Conservation (phyloP, 1,140 invertebrate species). For the Chlorops oryzae region DNA sequence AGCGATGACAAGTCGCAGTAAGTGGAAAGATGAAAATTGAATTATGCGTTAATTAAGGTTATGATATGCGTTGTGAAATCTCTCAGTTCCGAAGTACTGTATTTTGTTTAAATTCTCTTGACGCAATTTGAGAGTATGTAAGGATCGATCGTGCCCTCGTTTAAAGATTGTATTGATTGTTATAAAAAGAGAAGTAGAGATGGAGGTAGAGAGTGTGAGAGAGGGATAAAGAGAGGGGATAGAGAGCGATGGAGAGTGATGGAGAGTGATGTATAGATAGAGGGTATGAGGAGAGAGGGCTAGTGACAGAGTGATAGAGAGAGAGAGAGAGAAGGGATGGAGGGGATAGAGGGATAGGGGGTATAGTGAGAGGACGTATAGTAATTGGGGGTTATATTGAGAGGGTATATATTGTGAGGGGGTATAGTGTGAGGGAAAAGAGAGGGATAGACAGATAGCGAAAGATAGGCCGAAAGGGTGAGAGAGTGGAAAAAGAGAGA, state of each 20-base stretch:
- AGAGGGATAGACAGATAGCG: not conserved
- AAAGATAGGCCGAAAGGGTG: not conserved
- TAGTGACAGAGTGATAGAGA: not conserved
- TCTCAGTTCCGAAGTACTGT: too few relatives aligned
- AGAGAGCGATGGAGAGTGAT: not conserved
- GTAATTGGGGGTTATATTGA: not conserved
- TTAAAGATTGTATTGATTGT: too few relatives aligned
- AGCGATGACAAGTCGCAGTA: too few relatives aligned
- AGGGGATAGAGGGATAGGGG: not conserved
- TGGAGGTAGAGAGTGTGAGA: not conserved
- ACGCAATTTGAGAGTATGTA: too few relatives aligned
- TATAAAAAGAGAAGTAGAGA: not conserved
- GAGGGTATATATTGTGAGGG: not conserved
- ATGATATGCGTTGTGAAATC: not conserved
- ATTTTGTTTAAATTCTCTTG: too few relatives aligned
- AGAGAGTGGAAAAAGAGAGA: not conserved
- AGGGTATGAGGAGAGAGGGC: not conserved
- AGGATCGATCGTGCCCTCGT: too few relatives aligned
- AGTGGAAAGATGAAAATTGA: not conserved
- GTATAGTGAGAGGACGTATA: not conserved
- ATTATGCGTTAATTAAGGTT: not conserved
- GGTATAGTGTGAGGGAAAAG: not conserved
- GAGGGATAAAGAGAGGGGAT: not conserved
- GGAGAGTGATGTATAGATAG: not conserved
- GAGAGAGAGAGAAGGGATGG: not conserved